Percentiles rank a stretch among this genome's conserved stretches.
These are phyloP conservation scores for Salarias fasciatus DNA, from an alignment of 2,797 vertebrate genomes.

Conservation along the genomic window DNA sequence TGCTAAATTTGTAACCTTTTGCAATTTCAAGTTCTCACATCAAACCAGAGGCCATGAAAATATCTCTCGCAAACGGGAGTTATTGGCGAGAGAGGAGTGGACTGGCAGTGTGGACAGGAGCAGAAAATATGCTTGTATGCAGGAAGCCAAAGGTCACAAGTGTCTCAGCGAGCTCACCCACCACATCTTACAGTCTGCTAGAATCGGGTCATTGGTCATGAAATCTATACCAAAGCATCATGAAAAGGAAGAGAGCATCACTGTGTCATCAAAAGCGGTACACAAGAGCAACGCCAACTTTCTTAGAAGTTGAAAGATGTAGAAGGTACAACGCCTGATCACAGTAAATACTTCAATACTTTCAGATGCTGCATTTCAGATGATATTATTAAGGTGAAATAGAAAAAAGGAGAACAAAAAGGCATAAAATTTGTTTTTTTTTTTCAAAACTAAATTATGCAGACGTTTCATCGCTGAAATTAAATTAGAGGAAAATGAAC, in stretches of 20 bases:
- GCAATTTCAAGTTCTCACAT: background rate
- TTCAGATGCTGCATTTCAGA: too few relatives aligned
- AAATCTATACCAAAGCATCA: background rate
- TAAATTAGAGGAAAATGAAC: too few relatives aligned
- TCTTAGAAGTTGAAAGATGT: too few relatives aligned
- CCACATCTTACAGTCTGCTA: background rate
- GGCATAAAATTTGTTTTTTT: too few relatives aligned
- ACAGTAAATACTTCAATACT: too few relatives aligned
- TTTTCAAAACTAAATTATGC: too few relatives aligned
- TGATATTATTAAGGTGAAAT: too few relatives aligned
- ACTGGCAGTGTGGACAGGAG: background rate
- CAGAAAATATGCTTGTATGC: background rate
- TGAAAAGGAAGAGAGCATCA: background rate
- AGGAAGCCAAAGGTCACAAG: slow-evolving; percentile 1
- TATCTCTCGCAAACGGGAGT: background rate
- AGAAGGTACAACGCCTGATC: too few relatives aligned
- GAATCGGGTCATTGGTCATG: background rate
- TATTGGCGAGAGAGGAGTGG: too few relatives aligned
- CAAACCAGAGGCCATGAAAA: background rate
- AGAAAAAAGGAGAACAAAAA: too few relatives aligned
- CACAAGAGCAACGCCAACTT: too few relatives aligned
- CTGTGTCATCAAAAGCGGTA: background rate
- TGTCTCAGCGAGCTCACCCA: background rate
- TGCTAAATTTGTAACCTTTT: background rate
- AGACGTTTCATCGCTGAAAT: too few relatives aligned